phyloP scores from a whole-genome alignment of 1,140 invertebrate species.

The Nymphalis io region DNA sequence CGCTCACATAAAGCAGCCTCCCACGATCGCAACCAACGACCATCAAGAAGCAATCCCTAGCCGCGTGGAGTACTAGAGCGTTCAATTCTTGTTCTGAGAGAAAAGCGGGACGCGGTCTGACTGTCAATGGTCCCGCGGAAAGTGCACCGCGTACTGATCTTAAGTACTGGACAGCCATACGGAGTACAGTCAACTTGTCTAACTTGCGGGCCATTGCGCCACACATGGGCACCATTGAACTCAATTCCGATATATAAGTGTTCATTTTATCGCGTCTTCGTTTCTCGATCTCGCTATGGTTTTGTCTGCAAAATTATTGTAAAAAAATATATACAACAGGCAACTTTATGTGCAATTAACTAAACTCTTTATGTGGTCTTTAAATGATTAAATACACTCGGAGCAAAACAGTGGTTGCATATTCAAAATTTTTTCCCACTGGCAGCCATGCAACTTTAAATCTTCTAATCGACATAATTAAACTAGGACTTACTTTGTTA shows the following conservation, averaged over 20 bases:
- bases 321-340: background rate
- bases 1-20: constrained; percentile 93
- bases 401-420: no score
- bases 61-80: constrained; percentile 88
- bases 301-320: constrained; percentile 83
- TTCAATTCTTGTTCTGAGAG: constrained; percentile 95
- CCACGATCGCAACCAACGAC: constrained; percentile 96
- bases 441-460: no score
- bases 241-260: constrained; percentile 95
- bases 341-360: no score
- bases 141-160: constrained; percentile 72
- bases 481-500: no score
- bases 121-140: constrained; percentile 57
- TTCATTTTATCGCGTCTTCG: constrained; percentile 97
- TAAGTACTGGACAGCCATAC: constrained; percentile 97
- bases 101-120: constrained; percentile 89
- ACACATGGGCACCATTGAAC: constrained; percentile 96
- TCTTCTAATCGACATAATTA: no score
- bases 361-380: no score
- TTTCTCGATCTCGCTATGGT: constrained; percentile 98
- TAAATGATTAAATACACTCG: no score
- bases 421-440: no score
- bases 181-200: constrained; percentile 95
- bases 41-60: constrained; percentile 95
- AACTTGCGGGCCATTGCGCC: constrained; percentile 95